phyloP scores from a whole-genome alignment of 2,113 vertebrate species.

The Solenodon paradoxus region DNA sequence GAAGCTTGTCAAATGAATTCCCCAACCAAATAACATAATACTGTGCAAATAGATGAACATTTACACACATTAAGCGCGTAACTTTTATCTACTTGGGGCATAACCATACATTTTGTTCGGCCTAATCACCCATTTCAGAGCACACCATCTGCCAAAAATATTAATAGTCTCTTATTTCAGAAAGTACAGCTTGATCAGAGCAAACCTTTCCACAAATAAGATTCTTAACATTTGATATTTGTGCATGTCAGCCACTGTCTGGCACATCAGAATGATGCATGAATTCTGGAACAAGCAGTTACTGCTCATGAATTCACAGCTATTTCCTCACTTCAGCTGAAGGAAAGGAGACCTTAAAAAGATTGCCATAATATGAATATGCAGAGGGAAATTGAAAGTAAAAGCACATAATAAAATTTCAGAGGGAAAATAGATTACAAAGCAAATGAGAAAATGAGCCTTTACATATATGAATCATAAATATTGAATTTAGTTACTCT shows the following conservation, averaged over 20 bases:
- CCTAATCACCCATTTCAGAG: slow-evolving; percentile 16
- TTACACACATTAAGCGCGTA: neutral
- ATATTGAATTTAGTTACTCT: neutral
- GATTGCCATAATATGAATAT: slow-evolving; percentile 64
- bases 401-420: slow-evolving; percentile 50
- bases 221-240: slow-evolving; percentile 67
- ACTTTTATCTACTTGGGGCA: neutral
- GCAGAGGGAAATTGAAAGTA: slow-evolving; percentile 56
- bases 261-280: slow-evolving; percentile 65
- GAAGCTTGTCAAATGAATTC: slow-evolving; percentile 34
- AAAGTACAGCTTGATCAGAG: slow-evolving; percentile 66
- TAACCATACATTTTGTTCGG: neutral
- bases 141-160: slow-evolving; percentile 45
- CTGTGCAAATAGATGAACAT: neutral
- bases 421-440: slow-evolving; percentile 31
- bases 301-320: slow-evolving; percentile 61
- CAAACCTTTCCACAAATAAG: slow-evolving; percentile 59
- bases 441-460: slow-evolving; percentile 47
- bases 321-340: slow-evolving; percentile 66
- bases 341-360: slow-evolving; percentile 43
- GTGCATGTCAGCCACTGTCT: slow-evolving; percentile 74
- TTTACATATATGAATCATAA: slow-evolving; percentile 19
- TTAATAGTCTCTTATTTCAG: slow-evolving; percentile 62
- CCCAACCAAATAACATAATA: neutral
- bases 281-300: slow-evolving; percentile 66